Evolutionary conservation across 2,888 invertebrate genomes (phyloP), one percentile per base, ranked within the genome.

Genomic region (Scaptomyza parva): DNA sequence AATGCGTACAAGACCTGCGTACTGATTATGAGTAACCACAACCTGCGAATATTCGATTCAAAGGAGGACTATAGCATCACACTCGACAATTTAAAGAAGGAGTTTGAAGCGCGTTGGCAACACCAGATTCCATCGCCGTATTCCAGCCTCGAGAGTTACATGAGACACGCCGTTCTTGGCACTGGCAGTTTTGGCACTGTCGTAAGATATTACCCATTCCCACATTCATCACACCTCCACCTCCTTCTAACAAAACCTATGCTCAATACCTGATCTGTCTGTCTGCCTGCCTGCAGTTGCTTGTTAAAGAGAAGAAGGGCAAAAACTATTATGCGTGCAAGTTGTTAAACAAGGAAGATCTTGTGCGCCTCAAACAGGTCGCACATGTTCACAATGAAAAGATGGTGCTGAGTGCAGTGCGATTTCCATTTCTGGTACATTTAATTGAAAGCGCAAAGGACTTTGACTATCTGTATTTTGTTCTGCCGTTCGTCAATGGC

Each of bases 311-410:
- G n/a, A 80, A 73, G 24, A 30, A 24, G 7, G 72, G 78, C 4
- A 92, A 92, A 28, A 93, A 93, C 80, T 94, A 93, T 82, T 96
- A 94, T 90, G 98, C 98, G 9, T 96, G 98, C 94, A 98, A 98
- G 93, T 94, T 97, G 61, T 93, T 98, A 86, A 95, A 96, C 83
- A 98, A 98, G 91, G 94, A 94, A 62, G 96, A 95, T 92, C 94
- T 99, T 48, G 94, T 98, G 39, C 96, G 96, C 90, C 93, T 95
- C 91, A 97, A 97, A 91, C 97, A 97, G 92, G 94, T 98, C n/a
- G 94, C 95, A 69, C 98, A 98, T 91, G 97, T 97, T 0, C 92
- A 96, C 75, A 96, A 96, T 89, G 99, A 99, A 92, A 98, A 98
- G 91, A 94, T 94, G 78, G 96, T 99, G 80, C 93, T 99, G 69